Conservation (phyloP, 2,113 vertebrate genomes). For the Falco punctatus region DNA sequence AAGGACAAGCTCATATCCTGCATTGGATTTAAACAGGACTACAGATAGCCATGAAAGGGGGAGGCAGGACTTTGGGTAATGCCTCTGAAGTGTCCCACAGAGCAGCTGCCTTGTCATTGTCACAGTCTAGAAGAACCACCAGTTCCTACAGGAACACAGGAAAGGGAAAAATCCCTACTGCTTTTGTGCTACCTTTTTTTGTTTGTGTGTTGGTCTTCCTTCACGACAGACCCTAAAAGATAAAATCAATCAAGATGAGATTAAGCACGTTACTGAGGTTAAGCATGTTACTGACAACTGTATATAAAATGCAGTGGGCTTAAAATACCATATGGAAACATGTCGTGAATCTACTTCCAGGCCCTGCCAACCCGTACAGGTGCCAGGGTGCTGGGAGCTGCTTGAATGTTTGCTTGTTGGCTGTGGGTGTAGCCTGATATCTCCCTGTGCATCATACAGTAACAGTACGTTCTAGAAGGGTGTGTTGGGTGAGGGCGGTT, state of each 20-base stretch:
- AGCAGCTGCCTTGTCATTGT: neutral
- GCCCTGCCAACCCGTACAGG: neutral
- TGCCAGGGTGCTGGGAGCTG: neutral
- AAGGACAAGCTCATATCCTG: neutral
- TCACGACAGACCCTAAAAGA: neutral
- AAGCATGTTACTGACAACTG: neutral
- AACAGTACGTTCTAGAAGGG: neutral
- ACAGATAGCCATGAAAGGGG: neutral
- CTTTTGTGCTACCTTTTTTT: neutral
- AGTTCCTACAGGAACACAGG: neutral
- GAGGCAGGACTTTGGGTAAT: neutral
- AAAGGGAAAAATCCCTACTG: neutral
- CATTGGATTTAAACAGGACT: neutral
- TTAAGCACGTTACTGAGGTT: neutral
- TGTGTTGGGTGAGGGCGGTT: neutral
- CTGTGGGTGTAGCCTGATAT: neutral
- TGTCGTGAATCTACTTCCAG: neutral
- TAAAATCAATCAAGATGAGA: neutral
- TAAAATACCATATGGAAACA: rapidly evolving
- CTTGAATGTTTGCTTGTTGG: neutral
- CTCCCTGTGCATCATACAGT: neutral
- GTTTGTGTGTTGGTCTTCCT: neutral
- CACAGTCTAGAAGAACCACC: neutral
- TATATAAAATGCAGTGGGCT: neutral
- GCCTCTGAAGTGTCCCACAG: neutral